Evolutionary conservation across 2,888 invertebrate species (phyloP).

Genomic region (Spodoptera littoralis): DNA sequence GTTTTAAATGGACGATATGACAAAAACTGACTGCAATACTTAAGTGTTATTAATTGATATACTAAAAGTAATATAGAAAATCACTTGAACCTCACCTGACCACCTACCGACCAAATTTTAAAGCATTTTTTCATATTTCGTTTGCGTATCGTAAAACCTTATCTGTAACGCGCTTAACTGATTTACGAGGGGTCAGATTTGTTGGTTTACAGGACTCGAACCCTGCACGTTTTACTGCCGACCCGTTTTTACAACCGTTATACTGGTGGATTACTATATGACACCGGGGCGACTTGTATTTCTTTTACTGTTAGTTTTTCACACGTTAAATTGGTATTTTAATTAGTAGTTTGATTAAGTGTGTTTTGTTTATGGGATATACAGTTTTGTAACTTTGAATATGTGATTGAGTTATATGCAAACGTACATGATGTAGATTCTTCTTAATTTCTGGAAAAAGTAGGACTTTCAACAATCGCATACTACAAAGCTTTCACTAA

Average conservation of each 20-base stretch:
- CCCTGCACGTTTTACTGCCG: constrained; percentile 83
- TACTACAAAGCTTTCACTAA: no score
- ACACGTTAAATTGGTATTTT: constrained; percentile 65
- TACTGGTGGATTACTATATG: constrained; percentile 62
- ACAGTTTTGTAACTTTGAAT: no score
- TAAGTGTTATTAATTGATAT: not conserved
- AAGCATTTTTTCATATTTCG: constrained; percentile 68
- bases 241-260: constrained; percentile 80
- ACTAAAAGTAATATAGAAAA: not conserved
- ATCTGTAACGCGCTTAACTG: constrained; percentile 87
- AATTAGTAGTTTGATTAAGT: constrained; percentile 41
- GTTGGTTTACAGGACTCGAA: constrained; percentile 85
- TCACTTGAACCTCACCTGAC: constrained; percentile 1
- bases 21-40: not conserved
- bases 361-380: constrained; percentile 2
- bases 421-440: no score
- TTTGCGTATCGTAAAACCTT: constrained; percentile 80
- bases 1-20: no score
- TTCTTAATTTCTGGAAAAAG: no score
- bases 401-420: no score
- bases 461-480: no score
- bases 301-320: constrained; percentile 62
- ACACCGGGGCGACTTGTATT: constrained; percentile 43
- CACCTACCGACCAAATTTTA: constrained; percentile 8
- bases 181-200: constrained; percentile 88